Evolutionary conservation across 1,140 invertebrate genomes (phyloP).

Genomic region (Antheraea mylitta): DNA sequence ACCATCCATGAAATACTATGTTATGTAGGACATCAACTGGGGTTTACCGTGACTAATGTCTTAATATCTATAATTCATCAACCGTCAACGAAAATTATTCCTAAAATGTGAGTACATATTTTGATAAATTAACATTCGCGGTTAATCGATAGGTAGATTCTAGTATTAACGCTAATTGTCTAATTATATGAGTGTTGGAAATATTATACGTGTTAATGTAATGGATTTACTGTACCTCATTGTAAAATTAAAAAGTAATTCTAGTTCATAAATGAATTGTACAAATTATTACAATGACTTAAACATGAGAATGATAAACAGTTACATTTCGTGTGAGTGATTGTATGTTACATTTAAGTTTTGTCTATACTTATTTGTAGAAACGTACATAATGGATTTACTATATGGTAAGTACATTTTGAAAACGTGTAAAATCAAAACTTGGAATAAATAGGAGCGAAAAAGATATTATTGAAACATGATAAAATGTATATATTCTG

Average conservation of each 20-base stretch:
- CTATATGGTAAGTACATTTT: not conserved
- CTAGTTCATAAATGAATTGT: conserved; percentile 9
- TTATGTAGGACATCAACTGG: not conserved
- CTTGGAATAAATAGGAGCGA: conserved; percentile 44
- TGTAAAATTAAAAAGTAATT: conserved; percentile 38
- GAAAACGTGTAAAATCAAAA: not conserved
- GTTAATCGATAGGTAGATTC: conserved; percentile 47
- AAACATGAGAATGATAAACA: conserved; percentile 14
- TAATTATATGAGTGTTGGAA: conserved; percentile 46
- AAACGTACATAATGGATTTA: conserved; percentile 9
- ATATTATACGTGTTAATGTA: conserved; percentile 46
- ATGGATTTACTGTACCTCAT: conserved; percentile 50
- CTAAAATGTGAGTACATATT: conserved; percentile 61
- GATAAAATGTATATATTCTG: conserved; percentile 49
- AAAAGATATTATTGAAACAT: conserved; percentile 53
- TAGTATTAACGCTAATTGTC: conserved; percentile 50
- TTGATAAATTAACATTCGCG: conserved; percentile 60
- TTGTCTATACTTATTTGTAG: conserved; percentile 23
- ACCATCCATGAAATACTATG: too few relatives aligned
- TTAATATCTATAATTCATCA: conserved; percentile 13
- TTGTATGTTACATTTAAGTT: conserved; percentile 21
- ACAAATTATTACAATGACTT: conserved; percentile 1
- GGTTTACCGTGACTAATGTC: not conserved
- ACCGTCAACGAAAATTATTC: conserved; percentile 64
- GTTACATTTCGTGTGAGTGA: conserved; percentile 24